Evolutionary conservation across 2,797 vertebrate species (phyloP), one percentile per base, ranked within the genome.

Genomic region (Oceanodroma leucorhoa): DNA sequence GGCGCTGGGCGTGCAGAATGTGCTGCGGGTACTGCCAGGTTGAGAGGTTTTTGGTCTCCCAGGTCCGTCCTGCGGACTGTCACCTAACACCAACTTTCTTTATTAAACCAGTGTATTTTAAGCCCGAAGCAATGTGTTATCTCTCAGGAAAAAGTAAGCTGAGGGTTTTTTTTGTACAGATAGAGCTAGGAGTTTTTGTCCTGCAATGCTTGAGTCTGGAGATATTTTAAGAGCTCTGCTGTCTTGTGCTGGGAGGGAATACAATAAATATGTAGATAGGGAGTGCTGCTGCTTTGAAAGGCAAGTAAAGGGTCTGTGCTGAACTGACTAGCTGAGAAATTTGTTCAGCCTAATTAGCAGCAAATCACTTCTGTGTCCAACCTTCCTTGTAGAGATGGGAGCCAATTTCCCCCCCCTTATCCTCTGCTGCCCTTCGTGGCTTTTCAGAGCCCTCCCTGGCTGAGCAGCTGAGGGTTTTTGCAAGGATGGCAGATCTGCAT

Each of bases 301-400:
- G 87, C 85, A 73, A 77, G 77, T 41, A 73, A 93, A 82, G 90
- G 82, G 55, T 90, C 91, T 83, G 40, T 34, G 84, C 88, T 94
- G 87, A 92, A 50, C 62, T 88, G 87, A 82, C 34, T 43, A 62
- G 90, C 83, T 75, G 62, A 92, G 92, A 80, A 91, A 90, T 94
- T 72, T 84, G 91, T 94, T 95, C 93, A 82, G 92, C 89, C 87
- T 92, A 80, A 97, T 96, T 94, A 88, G 85, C 78, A 95, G 83
- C 93, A 94, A 96, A 95, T 89, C 84, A 69, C 85, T 94, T 86
- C 51, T 79, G 36, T 61, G 61, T 90, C 84, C 82, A 87, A 2
- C 73, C 43, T 75, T 55, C 67, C 93, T 89, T 51, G 36, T 77
- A 32, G 87, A 69, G 60, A 65, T 40, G 65, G 73, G 87, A 88